Evolutionary conservation across 1,140 invertebrate species (phyloP).

Genomic region (Apis florea): DNA sequence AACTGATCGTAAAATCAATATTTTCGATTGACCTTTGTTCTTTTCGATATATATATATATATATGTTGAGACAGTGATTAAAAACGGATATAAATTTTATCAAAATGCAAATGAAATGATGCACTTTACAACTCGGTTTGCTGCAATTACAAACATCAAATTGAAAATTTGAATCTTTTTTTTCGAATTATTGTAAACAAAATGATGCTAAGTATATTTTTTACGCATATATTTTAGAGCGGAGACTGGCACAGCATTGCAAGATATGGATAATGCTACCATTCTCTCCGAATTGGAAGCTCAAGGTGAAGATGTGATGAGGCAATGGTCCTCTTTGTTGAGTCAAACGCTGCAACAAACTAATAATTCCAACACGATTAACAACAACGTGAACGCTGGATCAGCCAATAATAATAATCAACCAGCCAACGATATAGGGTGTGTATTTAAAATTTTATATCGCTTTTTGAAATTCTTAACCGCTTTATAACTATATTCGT

Average conservation of each 20-base stretch:
- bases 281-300: conserved; percentile 80
- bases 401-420: conserved; percentile 75
- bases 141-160: too few relatives aligned
- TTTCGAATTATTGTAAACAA: not conserved
- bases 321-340: conserved; percentile 81
- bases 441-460: conserved; percentile 65
- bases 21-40: too few relatives aligned
- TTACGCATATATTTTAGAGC: conserved; percentile 65
- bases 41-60: too few relatives aligned
- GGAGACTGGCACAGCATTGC: conserved; percentile 78
- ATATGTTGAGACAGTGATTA: too few relatives aligned
- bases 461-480: conserved; percentile 17
- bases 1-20: too few relatives aligned
- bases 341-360: conserved; percentile 68
- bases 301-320: conserved; percentile 81
- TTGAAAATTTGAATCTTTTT: not conserved
- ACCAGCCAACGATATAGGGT: conserved; percentile 74
- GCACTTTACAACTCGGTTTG: not conserved
- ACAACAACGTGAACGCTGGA: conserved; percentile 72
- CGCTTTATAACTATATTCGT: not conserved
- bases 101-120: not conserved
- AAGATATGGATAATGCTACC: conserved; percentile 80
- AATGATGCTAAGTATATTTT: not conserved
- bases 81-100: not conserved
- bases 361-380: conserved; percentile 72